Evolutionary conservation across 2,113 vertebrate species (phyloP), one percentile per base, ranked within the genome.

Genomic region (Aegithalos caudatus): DNA sequence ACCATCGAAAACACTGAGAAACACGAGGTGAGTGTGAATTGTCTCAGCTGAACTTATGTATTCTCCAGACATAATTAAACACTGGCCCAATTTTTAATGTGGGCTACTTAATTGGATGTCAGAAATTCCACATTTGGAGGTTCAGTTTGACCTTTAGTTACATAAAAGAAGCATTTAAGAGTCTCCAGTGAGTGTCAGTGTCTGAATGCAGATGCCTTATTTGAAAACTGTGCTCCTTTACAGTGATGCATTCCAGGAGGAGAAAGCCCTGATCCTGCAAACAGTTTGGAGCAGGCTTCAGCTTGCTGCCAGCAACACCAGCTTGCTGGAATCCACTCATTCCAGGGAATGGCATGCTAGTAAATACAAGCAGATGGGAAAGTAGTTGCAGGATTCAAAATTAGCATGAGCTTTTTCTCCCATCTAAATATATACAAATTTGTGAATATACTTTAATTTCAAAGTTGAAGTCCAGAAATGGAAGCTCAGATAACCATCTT

Each of bases 81-180:
- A 73, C 56, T 77, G 71, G 85, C 31, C 88, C 56, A 29, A 24
- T 78, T 91, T 95, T 90, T 83, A 86, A 35, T 74, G 60, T 67
- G 48, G 67, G 64, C 94, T 92, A 88, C 88, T 88, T 88, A 80
- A 83, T 88, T 96, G 88, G 58, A 93, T 95, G 94, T 95, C 92
- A 97, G 72, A 96, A 90, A 94, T 96, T 96, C 94, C 93, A 81
- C 85, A 83, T 94, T 94, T 70, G 64, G 67, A 96, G 56, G 56
- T 93, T 94, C 84, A 60, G 35, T 85, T 77, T 96, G 93, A 95
- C 94, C 82, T 97, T 96, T 90, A 88, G 90, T 88, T 95, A 88
- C 79, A 93, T 91, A 90, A 95, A 96, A 95, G 90, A 78, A 74
- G 76, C 64, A 88, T 94, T 92, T 92, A 93, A 95, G 79, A 94